Percentiles rank a stretch among this genome's conserved stretches.
Conservation (phyloP, 2,113 vertebrate species). For the Pandion haliaetus region DNA sequence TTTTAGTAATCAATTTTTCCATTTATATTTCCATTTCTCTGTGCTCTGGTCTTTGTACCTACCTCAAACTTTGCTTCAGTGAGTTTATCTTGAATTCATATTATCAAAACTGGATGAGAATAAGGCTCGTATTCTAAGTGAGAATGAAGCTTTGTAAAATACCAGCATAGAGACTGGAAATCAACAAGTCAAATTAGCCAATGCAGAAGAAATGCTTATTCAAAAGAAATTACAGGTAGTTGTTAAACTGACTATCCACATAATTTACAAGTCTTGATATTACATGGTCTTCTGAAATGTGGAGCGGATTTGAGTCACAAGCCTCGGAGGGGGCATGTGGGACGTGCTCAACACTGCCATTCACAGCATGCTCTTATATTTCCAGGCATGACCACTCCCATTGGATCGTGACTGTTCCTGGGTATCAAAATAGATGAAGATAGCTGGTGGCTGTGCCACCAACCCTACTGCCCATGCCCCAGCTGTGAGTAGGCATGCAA, state of each 20-base stretch:
- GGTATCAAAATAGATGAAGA: not conserved
- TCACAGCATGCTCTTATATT: not conserved
- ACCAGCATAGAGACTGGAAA: not conserved
- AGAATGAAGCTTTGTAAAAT: not conserved
- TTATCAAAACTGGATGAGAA: not conserved
- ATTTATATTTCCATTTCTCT: not conserved
- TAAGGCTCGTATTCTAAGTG: not conserved
- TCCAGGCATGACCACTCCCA: not conserved
- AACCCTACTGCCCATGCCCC: not conserved
- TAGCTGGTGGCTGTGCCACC: not conserved
- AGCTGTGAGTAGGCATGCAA: not conserved
- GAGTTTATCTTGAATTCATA: not conserved
- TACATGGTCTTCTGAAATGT: not conserved
- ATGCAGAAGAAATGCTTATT: not conserved
- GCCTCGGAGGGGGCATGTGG: not conserved
- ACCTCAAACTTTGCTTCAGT: not conserved
- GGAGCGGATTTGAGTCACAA: not conserved
- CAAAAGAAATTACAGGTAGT: not conserved
- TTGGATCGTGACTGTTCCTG: not conserved
- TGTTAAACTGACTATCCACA: not conserved
- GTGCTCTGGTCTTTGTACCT: not conserved
- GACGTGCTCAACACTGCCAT: not conserved
- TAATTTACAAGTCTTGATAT: not conserved
- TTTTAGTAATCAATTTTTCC: not conserved
- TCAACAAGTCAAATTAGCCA: not conserved